These are phyloP conservation scores for Mastomys coucha DNA, from an alignment of 2,113 vertebrate species.

Conservation along the genomic window DNA sequence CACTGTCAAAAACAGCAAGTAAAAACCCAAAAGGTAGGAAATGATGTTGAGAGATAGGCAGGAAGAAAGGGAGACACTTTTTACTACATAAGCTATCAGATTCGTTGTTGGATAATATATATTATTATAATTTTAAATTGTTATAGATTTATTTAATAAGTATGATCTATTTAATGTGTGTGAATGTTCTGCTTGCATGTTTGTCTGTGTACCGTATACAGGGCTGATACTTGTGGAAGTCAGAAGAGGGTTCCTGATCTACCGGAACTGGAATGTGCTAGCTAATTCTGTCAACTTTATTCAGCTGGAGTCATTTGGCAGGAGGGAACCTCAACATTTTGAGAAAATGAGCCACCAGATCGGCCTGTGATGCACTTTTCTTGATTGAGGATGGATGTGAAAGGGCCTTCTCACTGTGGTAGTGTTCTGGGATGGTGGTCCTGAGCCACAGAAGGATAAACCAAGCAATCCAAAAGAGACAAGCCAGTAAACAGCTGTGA, in stretches of 20 bases:
- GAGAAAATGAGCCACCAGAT: neutral
- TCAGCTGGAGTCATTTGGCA: neutral
- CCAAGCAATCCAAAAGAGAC: neutral
- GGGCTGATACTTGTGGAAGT: neutral
- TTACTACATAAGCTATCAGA: conserved; percentile 11
- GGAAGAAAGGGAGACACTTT: neutral
- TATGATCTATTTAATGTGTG: conserved; percentile 10
- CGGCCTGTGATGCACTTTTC: neutral
- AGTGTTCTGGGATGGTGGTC: neutral
- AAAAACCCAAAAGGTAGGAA: conserved; percentile 12
- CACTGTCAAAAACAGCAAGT: neutral
- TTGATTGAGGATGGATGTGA: neutral
- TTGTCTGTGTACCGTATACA: neutral
- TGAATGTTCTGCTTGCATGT: neutral
- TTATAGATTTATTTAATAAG: neutral
- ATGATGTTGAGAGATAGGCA: neutral
- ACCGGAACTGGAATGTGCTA: neutral
- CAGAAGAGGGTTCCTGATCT: neutral
- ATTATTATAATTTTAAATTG: neutral
- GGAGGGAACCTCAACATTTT: neutral
- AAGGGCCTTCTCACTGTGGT: neutral
- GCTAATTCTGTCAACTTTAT: neutral
- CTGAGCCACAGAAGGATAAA: neutral
- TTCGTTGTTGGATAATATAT: neutral
- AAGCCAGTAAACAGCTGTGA: neutral